Base-by-base conservation (phyloP, 92 coral and sea anemone genomes). In the Scolanthus callimorphus region DNA sequence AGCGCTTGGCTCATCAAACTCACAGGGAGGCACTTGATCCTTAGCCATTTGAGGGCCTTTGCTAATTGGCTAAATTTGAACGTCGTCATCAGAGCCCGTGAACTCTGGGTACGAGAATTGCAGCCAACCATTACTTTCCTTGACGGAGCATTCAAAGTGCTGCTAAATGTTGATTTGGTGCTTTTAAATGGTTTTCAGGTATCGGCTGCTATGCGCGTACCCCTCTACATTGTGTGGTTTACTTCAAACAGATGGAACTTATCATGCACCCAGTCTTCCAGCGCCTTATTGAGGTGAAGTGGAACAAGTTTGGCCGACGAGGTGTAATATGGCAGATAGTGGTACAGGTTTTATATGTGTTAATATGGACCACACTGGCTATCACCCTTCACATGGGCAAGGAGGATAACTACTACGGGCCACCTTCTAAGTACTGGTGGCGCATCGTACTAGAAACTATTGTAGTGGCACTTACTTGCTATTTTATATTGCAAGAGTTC, bases 221-320 rank as follows among this genome's bases (percentile, higher is more conserved):
- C 0, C 99, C 99, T 3, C 74, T 94, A 1, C 83, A 94, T 39
- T 78, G 82, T 9, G 96, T 85, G 0, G 94, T 88, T 13, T 77
- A 53, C 24, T 94, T 62, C 65, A 94, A 94, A 56, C 99, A 94
- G 49, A 89, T 88, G 82, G 99, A 94, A 1, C 85, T 94, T 3
- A 84, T 94, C 2, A 94, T 94, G 99, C 99, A 94, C 20, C 99
- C 99, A 3, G 99, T 94, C 15, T 94, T 94, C 53, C 81, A 83
- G 29, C 84, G 99, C 28, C 97, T 94, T 29, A 82, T 94, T 51
- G 95, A 88, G 17, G 78, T 94, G 4, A 94, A 94, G 38, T 94
- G 99, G 99, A 62, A 78, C 1, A 71, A 74, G 39, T 94, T 94
- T 60, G 99, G 97, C 28, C 87, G 81, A 27, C 78, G 85, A 3